Conservation (phyloP, 1,140 invertebrate genomes). For the Alviniconcha marisindica region DNA sequence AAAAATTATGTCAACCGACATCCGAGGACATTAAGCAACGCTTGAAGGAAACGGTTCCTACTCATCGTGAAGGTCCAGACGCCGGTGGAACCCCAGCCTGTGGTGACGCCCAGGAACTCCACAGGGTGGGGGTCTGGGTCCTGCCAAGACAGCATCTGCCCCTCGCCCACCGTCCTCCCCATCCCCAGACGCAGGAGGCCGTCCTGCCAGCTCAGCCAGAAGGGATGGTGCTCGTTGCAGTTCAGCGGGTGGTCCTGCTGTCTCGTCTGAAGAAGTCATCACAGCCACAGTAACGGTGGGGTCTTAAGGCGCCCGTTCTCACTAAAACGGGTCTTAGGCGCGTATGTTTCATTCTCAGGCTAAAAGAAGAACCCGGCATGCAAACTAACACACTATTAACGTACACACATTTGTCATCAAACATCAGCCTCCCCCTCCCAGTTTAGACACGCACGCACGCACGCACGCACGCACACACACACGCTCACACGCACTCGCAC, state of each 20-base stretch:
- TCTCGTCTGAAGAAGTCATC: too few relatives aligned
- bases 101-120: conserved; percentile 55
- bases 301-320: too few relatives aligned
- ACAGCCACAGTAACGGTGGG: too few relatives aligned
- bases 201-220: conserved; percentile 59
- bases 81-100: conserved; percentile 58
- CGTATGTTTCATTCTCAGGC: too few relatives aligned
- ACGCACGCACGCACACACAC: neutral
- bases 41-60: too few relatives aligned
- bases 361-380: too few relatives aligned
- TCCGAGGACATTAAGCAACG: too few relatives aligned
- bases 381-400: too few relatives aligned
- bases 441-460: neutral
- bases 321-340: too few relatives aligned
- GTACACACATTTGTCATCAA: neutral
- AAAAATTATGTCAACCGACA: too few relatives aligned
- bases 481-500: neutral
- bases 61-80: conserved; percentile 49
- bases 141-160: conserved; percentile 51
- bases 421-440: neutral
- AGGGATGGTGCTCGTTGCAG: conserved; percentile 44
- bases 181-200: conserved; percentile 50
- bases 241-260: neutral
- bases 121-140: conserved; percentile 52
- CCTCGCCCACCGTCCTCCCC: conserved; percentile 49